Percentiles rank a stretch among this genome's conserved stretches.
Conservation (phyloP, 2,113 vertebrate species). For the Syrmaticus mikado region DNA sequence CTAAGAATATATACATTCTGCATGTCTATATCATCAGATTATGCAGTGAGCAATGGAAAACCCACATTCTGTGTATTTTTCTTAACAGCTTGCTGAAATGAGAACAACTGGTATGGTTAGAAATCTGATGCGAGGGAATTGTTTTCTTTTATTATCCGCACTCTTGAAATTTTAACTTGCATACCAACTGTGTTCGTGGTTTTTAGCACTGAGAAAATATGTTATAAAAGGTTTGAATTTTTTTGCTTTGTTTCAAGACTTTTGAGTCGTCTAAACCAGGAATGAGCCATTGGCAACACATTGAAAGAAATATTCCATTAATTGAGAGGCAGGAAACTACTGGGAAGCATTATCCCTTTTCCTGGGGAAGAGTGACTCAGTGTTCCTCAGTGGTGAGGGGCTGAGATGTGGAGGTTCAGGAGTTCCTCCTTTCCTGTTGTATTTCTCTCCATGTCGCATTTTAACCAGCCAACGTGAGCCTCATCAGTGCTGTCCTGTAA, state of each 20-base stretch:
- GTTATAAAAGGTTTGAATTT: not conserved
- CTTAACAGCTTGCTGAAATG: slow-evolving; percentile 58
- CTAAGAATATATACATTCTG: slow-evolving; percentile 2
- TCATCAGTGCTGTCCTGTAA: not conserved
- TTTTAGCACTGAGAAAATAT: not conserved
- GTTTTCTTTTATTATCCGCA: slow-evolving; percentile 26
- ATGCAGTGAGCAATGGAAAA: slow-evolving; percentile 51
- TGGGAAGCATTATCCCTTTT: not conserved
- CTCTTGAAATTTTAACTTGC: slow-evolving; percentile 47
- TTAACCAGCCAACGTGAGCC: not conserved
- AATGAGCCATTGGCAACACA: not conserved
- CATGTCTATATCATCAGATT: slow-evolving; percentile 40
- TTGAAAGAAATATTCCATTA: not conserved
- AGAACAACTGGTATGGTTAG: slow-evolving; percentile 66
- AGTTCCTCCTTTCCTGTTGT: not conserved
- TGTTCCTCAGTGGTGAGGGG: rapidly evolving
- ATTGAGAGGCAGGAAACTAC: not conserved
- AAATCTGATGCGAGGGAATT: slow-evolving; percentile 27
- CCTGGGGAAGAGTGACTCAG: not conserved
- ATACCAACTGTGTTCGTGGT: slow-evolving; percentile 1
- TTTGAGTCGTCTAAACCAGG: not conserved
- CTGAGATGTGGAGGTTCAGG: not conserved
- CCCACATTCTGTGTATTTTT: slow-evolving; percentile 70
- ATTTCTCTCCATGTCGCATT: not conserved
- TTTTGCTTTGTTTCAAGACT: not conserved